phyloP scores from a whole-genome alignment of 2,113 vertebrate genomes.

The Dascyllus trimaculatus region DNA sequence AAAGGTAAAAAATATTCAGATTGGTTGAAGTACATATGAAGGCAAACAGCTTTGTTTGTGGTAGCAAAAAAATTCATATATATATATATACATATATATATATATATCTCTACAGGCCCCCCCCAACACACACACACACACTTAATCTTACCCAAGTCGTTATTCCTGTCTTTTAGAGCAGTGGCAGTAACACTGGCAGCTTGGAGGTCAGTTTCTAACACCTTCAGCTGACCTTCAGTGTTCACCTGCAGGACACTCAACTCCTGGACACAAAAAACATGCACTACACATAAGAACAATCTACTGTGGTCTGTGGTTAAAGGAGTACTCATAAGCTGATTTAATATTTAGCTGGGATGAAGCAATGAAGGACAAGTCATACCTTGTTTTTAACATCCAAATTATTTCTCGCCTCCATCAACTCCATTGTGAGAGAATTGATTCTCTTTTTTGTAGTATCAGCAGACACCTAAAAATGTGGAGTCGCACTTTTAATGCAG shows the following conservation, averaged over 20 bases:
- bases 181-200: slow-evolving; percentile 66
- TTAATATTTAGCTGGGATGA: not conserved
- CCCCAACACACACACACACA: no score
- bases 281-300: not conserved
- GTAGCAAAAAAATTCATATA: no score
- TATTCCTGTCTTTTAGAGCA: slow-evolving; percentile 80
- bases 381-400: slow-evolving; percentile 91
- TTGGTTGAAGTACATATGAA: not conserved
- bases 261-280: slow-evolving; percentile 71
- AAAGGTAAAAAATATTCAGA: not conserved
- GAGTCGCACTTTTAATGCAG: not conserved
- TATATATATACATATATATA: no score
- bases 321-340: slow-evolving; percentile 17
- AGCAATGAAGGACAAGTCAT: not conserved
- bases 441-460: slow-evolving; percentile 92
- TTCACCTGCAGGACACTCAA: slow-evolving; percentile 81
- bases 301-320: not conserved
- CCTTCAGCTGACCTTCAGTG: slow-evolving; percentile 78
- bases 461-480: slow-evolving; percentile 87
- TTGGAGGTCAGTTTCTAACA: slow-evolving; percentile 79
- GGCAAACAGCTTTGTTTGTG: not conserved
- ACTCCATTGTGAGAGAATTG: slow-evolving; percentile 88
- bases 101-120: no score
- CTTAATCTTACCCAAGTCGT: slow-evolving; percentile 84
- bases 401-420: slow-evolving; percentile 91